phyloP scores from a whole-genome alignment of 2,113 vertebrate genomes.

The Lepisosteus oculatus region DNA sequence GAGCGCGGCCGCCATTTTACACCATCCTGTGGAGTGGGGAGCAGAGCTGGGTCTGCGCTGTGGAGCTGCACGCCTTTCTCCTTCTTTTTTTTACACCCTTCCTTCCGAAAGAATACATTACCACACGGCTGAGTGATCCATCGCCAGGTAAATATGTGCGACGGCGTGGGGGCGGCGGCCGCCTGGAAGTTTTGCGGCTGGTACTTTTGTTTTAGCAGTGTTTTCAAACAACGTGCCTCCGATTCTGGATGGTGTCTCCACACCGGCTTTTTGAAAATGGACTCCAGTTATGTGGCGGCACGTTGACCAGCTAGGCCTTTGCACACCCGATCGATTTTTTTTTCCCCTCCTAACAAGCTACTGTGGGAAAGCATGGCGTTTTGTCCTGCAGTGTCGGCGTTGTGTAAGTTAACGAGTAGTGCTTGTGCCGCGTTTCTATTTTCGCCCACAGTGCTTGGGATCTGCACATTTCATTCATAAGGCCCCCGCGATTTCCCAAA shows the following conservation, averaged over 20 bases:
- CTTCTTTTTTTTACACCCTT: conserved; percentile 50
- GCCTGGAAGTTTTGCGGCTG: conserved; percentile 8
- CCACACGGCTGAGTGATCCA: conserved; percentile 43
- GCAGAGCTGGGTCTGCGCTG: conserved; percentile 73
- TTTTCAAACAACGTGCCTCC: conserved; percentile 68
- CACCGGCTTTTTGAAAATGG: conserved; percentile 67
- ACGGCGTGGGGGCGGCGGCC: conserved; percentile 32
- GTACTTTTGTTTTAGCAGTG: conserved; percentile 35
- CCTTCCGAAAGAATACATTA: conserved; percentile 45
- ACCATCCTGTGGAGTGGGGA: conserved; percentile 79
- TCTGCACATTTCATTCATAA: neutral
- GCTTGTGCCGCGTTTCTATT: no score
- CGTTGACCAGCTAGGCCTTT: conserved; percentile 55
- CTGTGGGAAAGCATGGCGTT: no score
- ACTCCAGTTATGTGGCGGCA: conserved; percentile 72
- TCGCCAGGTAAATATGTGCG: conserved; percentile 51
- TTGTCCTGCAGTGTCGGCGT: no score
- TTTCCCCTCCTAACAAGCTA: neutral
- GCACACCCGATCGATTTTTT: neutral
- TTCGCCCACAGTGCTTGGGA: neutral
- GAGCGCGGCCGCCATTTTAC: conserved; percentile 93
- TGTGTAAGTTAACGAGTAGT: no score
- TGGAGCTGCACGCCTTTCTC: conserved; percentile 68
- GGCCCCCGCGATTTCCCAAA: neutral
- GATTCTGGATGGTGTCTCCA: conserved; percentile 52